Evolutionary conservation across 1,140 invertebrate genomes (phyloP), one percentile per base, ranked within the genome.

Genomic region (Halictus rubicundus): DNA sequence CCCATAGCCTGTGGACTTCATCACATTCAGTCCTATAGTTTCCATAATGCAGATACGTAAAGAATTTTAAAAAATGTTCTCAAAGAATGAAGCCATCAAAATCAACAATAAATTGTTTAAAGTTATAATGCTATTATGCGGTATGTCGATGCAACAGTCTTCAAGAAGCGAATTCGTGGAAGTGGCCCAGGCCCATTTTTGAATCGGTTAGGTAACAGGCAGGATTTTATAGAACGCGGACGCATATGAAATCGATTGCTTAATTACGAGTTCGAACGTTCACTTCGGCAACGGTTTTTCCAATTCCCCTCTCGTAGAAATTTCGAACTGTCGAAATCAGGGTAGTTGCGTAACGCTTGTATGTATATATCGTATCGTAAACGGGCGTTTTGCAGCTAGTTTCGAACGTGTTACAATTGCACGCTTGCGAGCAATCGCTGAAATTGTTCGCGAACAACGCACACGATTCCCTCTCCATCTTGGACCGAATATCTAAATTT

Each of bases 311-410:
- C 16, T 39, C 10, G 27, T 70, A 70, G 42, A 66, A 57, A 60
- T 61, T 65, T 74, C 49, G 25, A 37, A 49, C 52, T 66, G 39
- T 66, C 63, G 61, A 74, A 79, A 79, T 60, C 61, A 16, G 27
- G 32, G 16, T 23, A 14, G 27, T 79, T 79, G 21, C 16, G 42
- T n/a, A 79, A 74, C 37, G 3, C 39, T 6, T 16, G 9, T 25
- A 8, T 65, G 49, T 54, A 3, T 32, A n/a, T n/a, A n/a, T 1
- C 39, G 27, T 73, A 66, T 65, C 21, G 49, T 46, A 57, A 46
- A 16, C 42, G 32, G 70, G 6, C 52, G 32, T 8, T 10, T 70
- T 0, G 10, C 32, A 39, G 37, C 8, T 71, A 71, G 37, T 27
- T 46, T 57, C 32, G 21, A 12, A 65, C 2, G 14, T 59, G 52